These are phyloP conservation scores for Sinhomidia bicolor DNA, from an alignment of 2,888 invertebrate genomes.

Conservation along the genomic window DNA sequence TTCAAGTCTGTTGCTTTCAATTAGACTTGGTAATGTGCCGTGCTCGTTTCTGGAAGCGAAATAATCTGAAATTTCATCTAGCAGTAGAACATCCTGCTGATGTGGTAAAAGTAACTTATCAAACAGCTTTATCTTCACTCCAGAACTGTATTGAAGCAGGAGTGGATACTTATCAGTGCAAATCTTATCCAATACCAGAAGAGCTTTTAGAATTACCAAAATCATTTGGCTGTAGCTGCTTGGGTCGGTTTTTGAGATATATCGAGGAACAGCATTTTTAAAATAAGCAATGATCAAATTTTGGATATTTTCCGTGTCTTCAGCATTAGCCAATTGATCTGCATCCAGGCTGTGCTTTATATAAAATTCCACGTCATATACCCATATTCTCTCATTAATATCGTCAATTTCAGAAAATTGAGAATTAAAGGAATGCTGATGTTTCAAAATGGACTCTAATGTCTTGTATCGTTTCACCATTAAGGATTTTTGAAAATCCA, in stretches of 20 bases:
- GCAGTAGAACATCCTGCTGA: neutral
- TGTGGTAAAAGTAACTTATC: conserved; percentile 45
- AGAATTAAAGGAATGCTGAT: neutral
- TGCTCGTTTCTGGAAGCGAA: conserved; percentile 32
- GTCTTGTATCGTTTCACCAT: neutral
- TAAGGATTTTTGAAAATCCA: neutral
- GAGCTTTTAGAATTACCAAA: neutral
- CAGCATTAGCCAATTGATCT: neutral
- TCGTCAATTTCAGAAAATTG: neutral
- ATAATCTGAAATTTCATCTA: conserved; percentile 25
- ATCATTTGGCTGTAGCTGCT: conserved; percentile 43
- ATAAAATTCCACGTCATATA: conserved; percentile 42
- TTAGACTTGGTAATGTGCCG: neutral
- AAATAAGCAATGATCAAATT: neutral
- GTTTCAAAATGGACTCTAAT: neutral
- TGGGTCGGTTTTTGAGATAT: conserved; percentile 21
- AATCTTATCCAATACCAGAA: conserved; percentile 15
- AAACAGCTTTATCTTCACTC: conserved; percentile 28
- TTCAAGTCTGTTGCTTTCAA: neutral
- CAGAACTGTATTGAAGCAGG: conserved; percentile 50
- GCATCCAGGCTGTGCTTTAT: neutral
- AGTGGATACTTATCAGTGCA: neutral
- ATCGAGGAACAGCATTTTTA: neutral
- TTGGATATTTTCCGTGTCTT: neutral
- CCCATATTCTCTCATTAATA: neutral